Percentiles rank a stretch among this genome's conserved stretches.
phyloP scores from a whole-genome alignment of 2,113 vertebrate species.

The Oryzias celebensis region DNA sequence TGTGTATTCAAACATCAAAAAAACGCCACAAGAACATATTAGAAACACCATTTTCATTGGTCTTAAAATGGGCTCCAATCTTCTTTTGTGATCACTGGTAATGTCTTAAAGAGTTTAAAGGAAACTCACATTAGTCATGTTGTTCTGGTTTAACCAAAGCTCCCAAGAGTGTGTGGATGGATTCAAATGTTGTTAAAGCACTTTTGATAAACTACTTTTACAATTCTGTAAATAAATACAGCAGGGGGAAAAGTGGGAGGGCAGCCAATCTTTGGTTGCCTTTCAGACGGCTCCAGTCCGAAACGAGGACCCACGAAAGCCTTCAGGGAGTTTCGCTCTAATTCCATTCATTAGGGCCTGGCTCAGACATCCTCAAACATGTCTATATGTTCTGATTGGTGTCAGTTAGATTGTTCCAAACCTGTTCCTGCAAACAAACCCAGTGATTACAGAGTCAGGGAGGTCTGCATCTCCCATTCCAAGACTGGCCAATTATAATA shows the following conservation, averaged over 20 bases:
- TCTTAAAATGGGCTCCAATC: no score
- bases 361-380: slow-evolving; percentile 11
- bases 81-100: no score
- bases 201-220: not conserved
- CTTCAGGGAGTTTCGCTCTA: not conserved
- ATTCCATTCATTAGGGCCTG: slow-evolving; percentile 3
- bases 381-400: slow-evolving; percentile 11
- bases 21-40: no score
- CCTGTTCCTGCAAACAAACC: slow-evolving; percentile 43
- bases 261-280: not conserved
- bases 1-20: no score
- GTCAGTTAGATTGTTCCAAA: slow-evolving; percentile 26
- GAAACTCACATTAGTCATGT: no score
- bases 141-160: not conserved
- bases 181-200: not conserved
- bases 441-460: slow-evolving; percentile 44
- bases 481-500: slow-evolving; percentile 34
- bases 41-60: no score
- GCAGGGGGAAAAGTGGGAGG: not conserved
- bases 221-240: not conserved
- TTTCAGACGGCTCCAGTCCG: slow-evolving; percentile 7
- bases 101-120: no score
- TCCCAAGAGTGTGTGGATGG: not conserved
- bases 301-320: not conserved
- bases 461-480: slow-evolving; percentile 19